Base-by-base conservation (phyloP, 2,888 invertebrate species). In the Hypomecis atomaria region DNA sequence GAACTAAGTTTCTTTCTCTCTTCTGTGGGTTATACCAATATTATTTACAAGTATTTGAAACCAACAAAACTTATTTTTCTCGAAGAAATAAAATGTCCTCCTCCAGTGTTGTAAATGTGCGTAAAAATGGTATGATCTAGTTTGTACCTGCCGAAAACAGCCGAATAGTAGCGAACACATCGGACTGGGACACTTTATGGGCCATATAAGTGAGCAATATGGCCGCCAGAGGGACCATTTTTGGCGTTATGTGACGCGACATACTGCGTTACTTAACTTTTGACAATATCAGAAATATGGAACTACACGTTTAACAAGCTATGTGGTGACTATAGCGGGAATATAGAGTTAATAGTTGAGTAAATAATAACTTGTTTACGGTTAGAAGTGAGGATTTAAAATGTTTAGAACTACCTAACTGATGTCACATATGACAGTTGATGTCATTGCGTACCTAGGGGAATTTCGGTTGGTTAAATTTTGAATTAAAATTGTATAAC, bases 141-240 rank as follows among this genome's bases (percentile, higher is more conserved):
- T 68, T 71, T 65, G 49, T 67, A 67, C 72, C 68, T 71, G 67
- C 40, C 63, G 61, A 57, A 57, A 61, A 57, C 10, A 65, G 57
- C 60, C 67, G 62, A 62, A 66, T 50, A 61, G 54, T 54, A 45
- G 64, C 71, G 73, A 71, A 64, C 62, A 66, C 59, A 76, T 71
- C 75, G 74, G 73, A 71, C 73, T 71, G 60, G 62, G 62, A 73
- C 76, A 75, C 77, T 85, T 87, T 87, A 87, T 82, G 82, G 77
- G 72, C 84, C 76, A 83, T 86, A 83, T 85, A 84, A 82, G 83
- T 75, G 76, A 72, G 74, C 82, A 85, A 86, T 79, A 85, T 84
- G 85, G 85, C 82, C 77, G 72, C 71, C 72, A 75, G 69, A 70
- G 75, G 76, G 77, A 61, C 83, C 79, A 81, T 78, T 81, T 84